These are phyloP conservation scores for Drepana arcuata DNA, from an alignment of 1,140 invertebrate species.

Conservation along the genomic window DNA sequence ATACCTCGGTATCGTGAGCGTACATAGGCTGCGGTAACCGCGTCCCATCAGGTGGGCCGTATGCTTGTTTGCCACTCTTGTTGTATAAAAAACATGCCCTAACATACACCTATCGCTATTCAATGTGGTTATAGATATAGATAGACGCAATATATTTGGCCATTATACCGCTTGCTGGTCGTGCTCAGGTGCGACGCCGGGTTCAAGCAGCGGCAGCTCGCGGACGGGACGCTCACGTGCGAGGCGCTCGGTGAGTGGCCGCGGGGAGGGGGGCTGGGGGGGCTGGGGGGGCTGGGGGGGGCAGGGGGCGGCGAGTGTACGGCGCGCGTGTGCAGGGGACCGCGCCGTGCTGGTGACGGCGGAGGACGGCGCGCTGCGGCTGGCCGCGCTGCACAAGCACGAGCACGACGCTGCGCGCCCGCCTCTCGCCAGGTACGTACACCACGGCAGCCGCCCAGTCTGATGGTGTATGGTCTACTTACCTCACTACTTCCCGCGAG, in stretches of 20 bases:
- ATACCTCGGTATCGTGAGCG: no score
- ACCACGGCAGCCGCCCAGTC: background rate
- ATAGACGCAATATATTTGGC: no score
- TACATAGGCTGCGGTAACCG: no score
- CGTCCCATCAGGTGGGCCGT: no score
- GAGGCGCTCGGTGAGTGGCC: conserved; percentile 67
- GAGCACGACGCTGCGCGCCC: conserved; percentile 8
- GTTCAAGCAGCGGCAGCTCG: conserved; percentile 68
- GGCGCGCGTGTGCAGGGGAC: conserved; percentile 14
- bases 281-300: conserved; percentile 27
- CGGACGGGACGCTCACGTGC: conserved; percentile 68
- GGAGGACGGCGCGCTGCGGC: conserved; percentile 22
- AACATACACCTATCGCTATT: no score
- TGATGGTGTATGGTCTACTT: background rate
- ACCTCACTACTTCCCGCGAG: background rate
- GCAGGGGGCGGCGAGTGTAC: conserved; percentile 24
- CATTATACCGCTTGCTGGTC: no score
- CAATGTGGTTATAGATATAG: no score
- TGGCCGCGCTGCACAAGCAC: conserved; percentile 37
- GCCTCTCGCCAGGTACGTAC: conserved; percentile 11
- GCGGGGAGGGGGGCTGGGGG: conserved; percentile 25
- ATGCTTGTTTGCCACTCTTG: no score
- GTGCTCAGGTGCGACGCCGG: conserved; percentile 77
- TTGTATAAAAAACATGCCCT: no score
- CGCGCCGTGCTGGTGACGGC: conserved; percentile 28